A percentile compares a stretch with the other conserved stretches of the same genome.
phyloP scores from a whole-genome alignment of 1,140 invertebrate genomes.

The Saxidomus purpurata region DNA sequence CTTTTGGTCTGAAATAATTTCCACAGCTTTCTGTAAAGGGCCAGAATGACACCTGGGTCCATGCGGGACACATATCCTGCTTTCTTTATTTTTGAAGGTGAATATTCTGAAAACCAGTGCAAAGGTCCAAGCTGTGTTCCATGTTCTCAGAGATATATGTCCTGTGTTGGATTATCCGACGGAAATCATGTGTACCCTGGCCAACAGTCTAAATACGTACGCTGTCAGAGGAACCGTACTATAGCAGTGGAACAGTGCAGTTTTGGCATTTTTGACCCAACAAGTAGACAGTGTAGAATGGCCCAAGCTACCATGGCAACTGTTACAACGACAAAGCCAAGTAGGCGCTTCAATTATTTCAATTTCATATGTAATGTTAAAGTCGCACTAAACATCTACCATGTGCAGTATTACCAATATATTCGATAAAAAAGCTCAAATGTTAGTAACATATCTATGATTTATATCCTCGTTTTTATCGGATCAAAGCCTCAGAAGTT shows the following conservation, averaged over 20 bases:
- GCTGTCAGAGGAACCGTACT: constrained; percentile 40
- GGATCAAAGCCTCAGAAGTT: too few species aligned
- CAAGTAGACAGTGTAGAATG: constrained; percentile 11
- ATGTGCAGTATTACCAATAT: too few species aligned
- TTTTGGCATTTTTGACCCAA: constrained; percentile 44
- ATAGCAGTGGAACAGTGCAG: constrained; percentile 28
- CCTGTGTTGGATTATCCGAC: constrained; percentile 40
- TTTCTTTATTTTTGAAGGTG: constrained; percentile 56
- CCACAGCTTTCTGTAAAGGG: too few species aligned
- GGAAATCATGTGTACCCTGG: constrained; percentile 55
- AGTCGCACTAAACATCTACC: too few species aligned
- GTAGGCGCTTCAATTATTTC: not conserved
- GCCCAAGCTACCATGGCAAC: not conserved
- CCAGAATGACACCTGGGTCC: too few species aligned
- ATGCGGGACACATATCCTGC: too few species aligned
- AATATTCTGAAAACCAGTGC: constrained; percentile 56
- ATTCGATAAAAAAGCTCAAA: too few species aligned
- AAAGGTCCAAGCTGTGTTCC: constrained; percentile 19
- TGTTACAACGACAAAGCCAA: not conserved
- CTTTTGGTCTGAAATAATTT: too few species aligned
- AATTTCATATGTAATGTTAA: too few species aligned
- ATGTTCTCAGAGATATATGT: constrained; percentile 47
- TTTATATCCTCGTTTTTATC: too few species aligned
- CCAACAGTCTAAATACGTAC: constrained; percentile 30
- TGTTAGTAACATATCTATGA: too few species aligned